phyloP scores from a whole-genome alignment of 2,888 invertebrate genomes.

The Diplazon laetatorius region DNA sequence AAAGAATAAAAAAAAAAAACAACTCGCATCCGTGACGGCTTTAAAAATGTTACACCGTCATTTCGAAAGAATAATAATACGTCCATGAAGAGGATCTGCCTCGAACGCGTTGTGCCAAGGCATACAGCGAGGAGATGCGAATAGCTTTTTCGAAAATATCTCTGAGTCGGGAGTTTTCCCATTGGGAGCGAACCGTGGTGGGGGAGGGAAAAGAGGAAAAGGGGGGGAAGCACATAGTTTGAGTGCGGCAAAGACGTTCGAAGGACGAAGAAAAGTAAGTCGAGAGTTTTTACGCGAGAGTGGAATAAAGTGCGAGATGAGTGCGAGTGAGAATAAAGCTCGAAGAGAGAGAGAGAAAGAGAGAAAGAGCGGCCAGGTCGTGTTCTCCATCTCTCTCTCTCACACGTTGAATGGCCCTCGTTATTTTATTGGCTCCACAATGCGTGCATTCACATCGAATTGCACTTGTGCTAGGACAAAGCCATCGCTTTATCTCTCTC shows the following conservation, averaged over 20 bases:
- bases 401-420: conserved; percentile 61
- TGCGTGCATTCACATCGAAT: conserved; percentile 63
- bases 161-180: conserved; percentile 5
- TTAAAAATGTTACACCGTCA: not conserved
- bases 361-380: conserved; percentile 31
- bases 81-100: not conserved
- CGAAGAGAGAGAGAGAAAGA: conserved; percentile 39
- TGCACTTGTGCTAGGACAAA: conserved; percentile 51
- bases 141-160: conserved; percentile 15
- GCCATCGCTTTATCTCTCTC: conserved; percentile 42
- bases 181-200: conserved; percentile 8
- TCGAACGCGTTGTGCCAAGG: not conserved
- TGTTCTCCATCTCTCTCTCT: too few species aligned
- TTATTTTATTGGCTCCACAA: conserved; percentile 65
- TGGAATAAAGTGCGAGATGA: conserved; percentile 45
- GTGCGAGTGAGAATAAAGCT: conserved; percentile 32
- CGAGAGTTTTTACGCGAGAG: conserved; percentile 50
- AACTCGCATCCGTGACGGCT: too few species aligned
- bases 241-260: conserved; percentile 14
- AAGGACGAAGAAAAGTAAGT: conserved; percentile 23
- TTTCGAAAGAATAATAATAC: not conserved
- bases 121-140: too few species aligned
- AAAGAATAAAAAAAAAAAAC: too few species aligned
- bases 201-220: too few species aligned
- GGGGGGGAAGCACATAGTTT: too few species aligned